These are phyloP conservation scores for Emydoidea blandingii DNA, from an alignment of 2,797 vertebrate species.

Conservation along the genomic window DNA sequence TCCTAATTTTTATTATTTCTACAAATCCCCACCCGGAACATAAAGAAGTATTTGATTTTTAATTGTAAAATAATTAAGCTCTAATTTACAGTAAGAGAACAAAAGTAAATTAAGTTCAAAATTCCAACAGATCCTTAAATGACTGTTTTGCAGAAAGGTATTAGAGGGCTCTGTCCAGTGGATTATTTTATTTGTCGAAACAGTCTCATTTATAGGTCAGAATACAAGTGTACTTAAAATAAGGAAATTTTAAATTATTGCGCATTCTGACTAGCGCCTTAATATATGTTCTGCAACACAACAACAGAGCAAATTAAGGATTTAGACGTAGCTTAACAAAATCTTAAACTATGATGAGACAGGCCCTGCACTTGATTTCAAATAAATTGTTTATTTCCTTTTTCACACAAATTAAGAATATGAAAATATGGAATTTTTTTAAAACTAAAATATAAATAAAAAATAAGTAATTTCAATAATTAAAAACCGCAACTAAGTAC, in stretches of 20 bases:
- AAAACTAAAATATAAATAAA: neutral
- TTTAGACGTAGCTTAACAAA: neutral
- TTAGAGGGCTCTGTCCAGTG: slow-evolving; percentile 37
- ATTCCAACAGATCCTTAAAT: neutral
- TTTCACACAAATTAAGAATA: neutral
- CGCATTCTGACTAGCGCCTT: neutral
- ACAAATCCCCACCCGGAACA: neutral
- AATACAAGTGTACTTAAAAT: neutral
- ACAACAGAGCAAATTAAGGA: neutral
- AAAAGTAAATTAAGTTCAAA: neutral
- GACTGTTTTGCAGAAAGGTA: slow-evolving; percentile 1
- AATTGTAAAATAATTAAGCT: neutral
- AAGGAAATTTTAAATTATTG: neutral
- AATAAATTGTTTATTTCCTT: slow-evolving; percentile 36
- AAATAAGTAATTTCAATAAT: neutral
- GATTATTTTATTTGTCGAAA: neutral
- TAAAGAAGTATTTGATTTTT: neutral
- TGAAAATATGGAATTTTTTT: rapidly evolving
- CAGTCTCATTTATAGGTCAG: slow-evolving; percentile 54
- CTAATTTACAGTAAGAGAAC: neutral
- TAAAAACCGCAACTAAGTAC: neutral
- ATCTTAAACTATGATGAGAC: slow-evolving; percentile 37
- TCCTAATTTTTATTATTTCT: neutral
- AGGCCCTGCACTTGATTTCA: neutral
- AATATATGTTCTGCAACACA: neutral